phyloP scores from a whole-genome alignment of 2,888 invertebrate species.

The Incurvaria masculella region DNA sequence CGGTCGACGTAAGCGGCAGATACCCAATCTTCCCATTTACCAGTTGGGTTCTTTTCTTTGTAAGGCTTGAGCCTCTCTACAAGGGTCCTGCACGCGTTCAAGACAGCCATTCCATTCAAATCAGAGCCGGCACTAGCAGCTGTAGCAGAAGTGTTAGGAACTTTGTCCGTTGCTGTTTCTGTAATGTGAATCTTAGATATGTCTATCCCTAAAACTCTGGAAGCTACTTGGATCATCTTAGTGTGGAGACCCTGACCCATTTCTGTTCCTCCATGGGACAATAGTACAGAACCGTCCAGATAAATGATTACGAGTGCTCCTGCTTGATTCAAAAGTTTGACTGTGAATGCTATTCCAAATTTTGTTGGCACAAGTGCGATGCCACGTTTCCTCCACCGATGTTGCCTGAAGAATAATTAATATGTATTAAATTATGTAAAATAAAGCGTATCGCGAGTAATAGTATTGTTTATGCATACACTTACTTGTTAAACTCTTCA shows the following conservation, averaged over 20 bases:
- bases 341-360: conserved; percentile 81
- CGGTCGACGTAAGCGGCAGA: conserved; percentile 71
- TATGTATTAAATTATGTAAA: no score
- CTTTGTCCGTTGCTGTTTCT: conserved; percentile 86
- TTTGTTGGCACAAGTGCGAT: conserved; percentile 78
- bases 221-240: conserved; percentile 92
- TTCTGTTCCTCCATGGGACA: conserved; percentile 92
- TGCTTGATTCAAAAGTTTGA: conserved; percentile 74
- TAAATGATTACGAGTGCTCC: conserved; percentile 89
- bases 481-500: conserved; percentile 69
- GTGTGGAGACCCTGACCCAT: conserved; percentile 97
- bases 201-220: conserved; percentile 67
- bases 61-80: conserved; percentile 71
- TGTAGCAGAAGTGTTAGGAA: conserved; percentile 87
- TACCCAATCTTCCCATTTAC: conserved; percentile 84
- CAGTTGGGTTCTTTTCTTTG: conserved; percentile 70
- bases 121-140: conserved; percentile 89
- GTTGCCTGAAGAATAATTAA: conserved; percentile 48
- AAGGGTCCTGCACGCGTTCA: conserved; percentile 76
- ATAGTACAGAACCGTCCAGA: conserved; percentile 80
- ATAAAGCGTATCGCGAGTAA: no score
- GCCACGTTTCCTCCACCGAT: conserved; percentile 86
- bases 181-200: conserved; percentile 72
- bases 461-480: no score
- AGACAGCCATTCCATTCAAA: conserved; percentile 87